Evolutionary conservation across 2,888 invertebrate species (phyloP).

Genomic region (Caenorhabditis imperialis): DNA sequence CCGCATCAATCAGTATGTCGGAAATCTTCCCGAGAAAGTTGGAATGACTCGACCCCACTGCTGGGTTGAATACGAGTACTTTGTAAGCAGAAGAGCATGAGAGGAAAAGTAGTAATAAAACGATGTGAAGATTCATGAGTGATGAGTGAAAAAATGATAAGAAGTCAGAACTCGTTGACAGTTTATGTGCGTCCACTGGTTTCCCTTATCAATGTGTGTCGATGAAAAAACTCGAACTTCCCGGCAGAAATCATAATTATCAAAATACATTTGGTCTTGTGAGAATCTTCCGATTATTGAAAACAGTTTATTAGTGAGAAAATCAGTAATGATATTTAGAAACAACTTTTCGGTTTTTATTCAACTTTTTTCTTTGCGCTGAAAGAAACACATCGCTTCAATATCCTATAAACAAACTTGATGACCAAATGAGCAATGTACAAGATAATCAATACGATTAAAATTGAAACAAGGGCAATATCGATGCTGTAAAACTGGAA

Average conservation of each 20-base stretch:
- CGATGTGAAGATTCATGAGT: not conserved
- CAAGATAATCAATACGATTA: not conserved
- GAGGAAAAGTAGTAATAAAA: not conserved
- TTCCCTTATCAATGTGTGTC: too few species aligned
- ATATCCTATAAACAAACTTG: slow-evolving; percentile 5
- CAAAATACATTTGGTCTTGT: too few species aligned
- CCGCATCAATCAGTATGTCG: slow-evolving; percentile 52
- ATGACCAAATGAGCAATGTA: slow-evolving; percentile 7
- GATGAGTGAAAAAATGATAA: too few species aligned
- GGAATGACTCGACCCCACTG: slow-evolving; percentile 50
- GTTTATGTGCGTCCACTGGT: too few species aligned
- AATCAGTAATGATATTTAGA: too few species aligned
- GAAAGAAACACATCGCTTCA: slow-evolving; percentile 3
- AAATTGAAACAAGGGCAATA: slow-evolving; percentile 15
- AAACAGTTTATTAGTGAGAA: too few species aligned
- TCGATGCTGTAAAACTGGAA: slow-evolving; percentile 45
- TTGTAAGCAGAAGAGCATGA: slow-evolving; percentile 23
- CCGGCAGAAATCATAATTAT: too few species aligned
- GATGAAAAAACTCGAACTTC: too few species aligned
- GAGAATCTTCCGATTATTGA: too few species aligned
- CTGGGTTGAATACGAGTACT: slow-evolving; percentile 53
- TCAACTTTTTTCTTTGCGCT: too few species aligned
- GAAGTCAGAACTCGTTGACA: too few species aligned
- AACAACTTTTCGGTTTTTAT: too few species aligned
- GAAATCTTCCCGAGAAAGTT: slow-evolving; percentile 60